Evolutionary conservation across 2,113 vertebrate species (phyloP), one percentile per base, ranked within the genome.

Genomic region (Brachypodius melanocephalos): DNA sequence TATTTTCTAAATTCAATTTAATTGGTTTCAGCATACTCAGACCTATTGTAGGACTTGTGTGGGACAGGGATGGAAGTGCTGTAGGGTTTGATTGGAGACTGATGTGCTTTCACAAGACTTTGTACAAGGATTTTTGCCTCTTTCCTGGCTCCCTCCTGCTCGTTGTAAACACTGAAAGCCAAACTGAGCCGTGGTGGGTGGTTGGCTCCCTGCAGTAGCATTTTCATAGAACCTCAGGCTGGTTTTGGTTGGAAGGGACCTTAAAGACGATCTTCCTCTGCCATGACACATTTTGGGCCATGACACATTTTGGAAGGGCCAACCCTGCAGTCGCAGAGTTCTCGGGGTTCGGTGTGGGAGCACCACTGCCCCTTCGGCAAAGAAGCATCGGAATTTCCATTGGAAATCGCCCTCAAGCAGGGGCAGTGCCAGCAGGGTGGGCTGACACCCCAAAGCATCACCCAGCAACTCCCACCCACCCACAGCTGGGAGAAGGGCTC

Each of bases 271-370:
- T 11, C 18, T 29, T 4, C 18, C 15, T 28, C 59, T 45, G 19
- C n/a, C 45, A 8, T 10, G 61, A 65, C n/a, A n/a, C n/a, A n/a
- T n/a, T n/a, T n/a, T n/a, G n/a, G n/a, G 24, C 59, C 28, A 28
- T 1, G 59, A 66, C 51, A 24, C 22, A 2, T 67, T 52, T 32
- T 8, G 43, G 58, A 54, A 38, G 81, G 38, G 48, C 7, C 1
- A 0, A 3, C 25, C 6, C 40, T 5, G 15, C 0, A 0, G 12
- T 19, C 3, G 1, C 5, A 5, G 9, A 8, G 46, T 4, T 78
- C 46, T 69, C 22, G 29, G 48, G 51, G 17, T 24, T 90, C 2
- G 2, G 7, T 20, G 62, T 1, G 3, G n/a, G 67, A 93, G 1
- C 19, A 24, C 11, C 29, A 12, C 4, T 14, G 31, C 21, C 21